Conservation (phyloP, 2,113 vertebrate species). For the Alexandromys fortis region DNA sequence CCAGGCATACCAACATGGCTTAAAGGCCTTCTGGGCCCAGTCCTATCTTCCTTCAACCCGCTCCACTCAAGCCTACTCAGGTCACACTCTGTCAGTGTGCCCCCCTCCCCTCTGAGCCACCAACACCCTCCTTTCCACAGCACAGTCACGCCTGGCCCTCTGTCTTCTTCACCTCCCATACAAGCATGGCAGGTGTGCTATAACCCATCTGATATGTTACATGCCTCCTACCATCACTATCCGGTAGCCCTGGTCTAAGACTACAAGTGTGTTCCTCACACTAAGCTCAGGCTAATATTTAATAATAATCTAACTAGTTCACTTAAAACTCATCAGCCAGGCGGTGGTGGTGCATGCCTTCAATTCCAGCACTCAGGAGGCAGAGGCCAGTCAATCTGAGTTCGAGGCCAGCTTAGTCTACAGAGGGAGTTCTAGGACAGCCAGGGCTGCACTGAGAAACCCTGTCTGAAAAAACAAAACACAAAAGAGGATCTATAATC, state of each 20-base stretch:
- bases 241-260: neutral
- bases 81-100: neutral
- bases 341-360: neutral
- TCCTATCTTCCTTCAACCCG: neutral
- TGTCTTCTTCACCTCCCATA: fast-evolving
- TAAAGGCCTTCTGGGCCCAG: neutral
- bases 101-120: fast-evolving
- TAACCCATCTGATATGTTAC: fast-evolving
- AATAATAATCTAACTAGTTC: neutral
- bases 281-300: neutral
- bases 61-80: neutral
- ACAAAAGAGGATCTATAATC: neutral
- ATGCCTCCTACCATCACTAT: neutral
- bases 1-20: neutral
- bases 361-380: neutral
- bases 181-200: fast-evolving
- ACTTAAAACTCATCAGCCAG: neutral
- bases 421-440: neutral
- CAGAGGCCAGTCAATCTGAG: neutral
- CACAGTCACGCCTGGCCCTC: neutral
- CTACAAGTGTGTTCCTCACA: neutral
- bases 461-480: neutral
- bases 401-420: neutral
- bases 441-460: neutral
- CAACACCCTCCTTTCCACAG: neutral